Base-by-base conservation (phyloP, 2,797 vertebrate species). In the Eulemur albifrons region DNA sequence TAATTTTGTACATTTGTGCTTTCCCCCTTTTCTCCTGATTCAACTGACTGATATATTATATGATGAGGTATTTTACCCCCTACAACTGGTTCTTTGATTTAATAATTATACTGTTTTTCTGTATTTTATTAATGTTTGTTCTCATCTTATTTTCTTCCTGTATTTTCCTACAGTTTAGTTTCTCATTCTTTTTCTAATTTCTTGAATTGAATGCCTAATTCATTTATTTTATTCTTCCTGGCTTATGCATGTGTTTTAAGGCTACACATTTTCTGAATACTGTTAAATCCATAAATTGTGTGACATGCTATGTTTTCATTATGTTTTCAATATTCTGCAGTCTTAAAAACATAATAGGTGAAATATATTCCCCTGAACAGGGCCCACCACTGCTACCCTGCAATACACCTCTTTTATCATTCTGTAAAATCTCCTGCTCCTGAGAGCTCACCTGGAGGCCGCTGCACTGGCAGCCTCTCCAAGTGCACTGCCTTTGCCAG, bases 211-310 rank as follows among this genome's bases (percentile, higher is more conserved):
- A 80, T 63, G 18, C 1, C 43, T 83, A 70, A 82, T 75, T 85
- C 18, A 59, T 75, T 83, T 77, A 88, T 65, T 95, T 73, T 43
- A 79, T 83, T 76, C 87, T 93, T 87, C 18, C 21, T 93, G 52
- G 38, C 11, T 89, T 18, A 85, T 52, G 45, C 27, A 59, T 48
- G 61, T n/a, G 45, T 57, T 77, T 69, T 94, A 48, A 72, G 43
- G 32, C 25, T 23, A 40, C 20, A 67, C 12, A 54, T 30, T 92
- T 93, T 75, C 81, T 72, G 48, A 88, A 13, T 57, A 35, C 32
- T 54, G 27, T 43, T 93, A 75, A 83, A 93, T 45, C 50, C 52
- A 30, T 35, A 89, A 67, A 25, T 80, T 92, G 38, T 40, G 14
- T 87, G 43, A 50, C 54, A 65, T 35, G n/a, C 32, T 81, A 50